Evolutionary conservation across 2,888 invertebrate genomes (phyloP).

Genomic region (Blastobasis lacticolella): DNA sequence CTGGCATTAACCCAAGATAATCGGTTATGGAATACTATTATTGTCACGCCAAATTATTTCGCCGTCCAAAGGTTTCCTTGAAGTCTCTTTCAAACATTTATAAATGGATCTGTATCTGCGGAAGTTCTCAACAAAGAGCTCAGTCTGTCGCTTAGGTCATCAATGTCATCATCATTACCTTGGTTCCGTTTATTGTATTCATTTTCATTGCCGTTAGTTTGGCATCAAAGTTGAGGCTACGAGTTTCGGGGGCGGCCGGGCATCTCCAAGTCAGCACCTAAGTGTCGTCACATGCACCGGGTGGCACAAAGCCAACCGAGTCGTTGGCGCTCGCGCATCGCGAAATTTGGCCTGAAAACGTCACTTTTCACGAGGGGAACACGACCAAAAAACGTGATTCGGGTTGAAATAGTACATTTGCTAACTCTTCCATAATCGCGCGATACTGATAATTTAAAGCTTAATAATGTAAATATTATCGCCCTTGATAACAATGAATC

Average conservation of each 20-base stretch:
- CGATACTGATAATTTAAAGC: no score
- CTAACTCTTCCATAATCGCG: no score
- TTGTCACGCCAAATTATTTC: not conserved
- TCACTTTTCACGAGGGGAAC: not conserved
- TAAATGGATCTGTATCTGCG: not conserved
- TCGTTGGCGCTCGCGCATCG: not conserved
- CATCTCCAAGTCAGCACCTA: not conserved
- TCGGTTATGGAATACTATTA: not conserved
- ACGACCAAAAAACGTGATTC: not conserved
- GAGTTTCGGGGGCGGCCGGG: not conserved
- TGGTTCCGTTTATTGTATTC: conserved; percentile 3
- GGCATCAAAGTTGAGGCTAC: conserved; percentile 13
- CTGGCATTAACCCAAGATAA: conserved; percentile 12
- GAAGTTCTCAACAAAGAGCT: conserved; percentile 1
- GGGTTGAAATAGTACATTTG: no score
- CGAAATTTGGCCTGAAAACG: not conserved
- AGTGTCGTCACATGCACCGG: not conserved
- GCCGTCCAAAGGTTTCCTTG: no score
- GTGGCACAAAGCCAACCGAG: conserved; percentile 1
- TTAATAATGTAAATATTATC: no score
- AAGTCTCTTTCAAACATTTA: no score
- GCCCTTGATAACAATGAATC: no score
- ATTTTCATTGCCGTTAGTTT: conserved; percentile 9
- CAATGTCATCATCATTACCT: conserved; percentile 4
- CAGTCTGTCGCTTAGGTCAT: not conserved